Conservation (phyloP, 2,888 invertebrate species). For the Ischnura elegans region DNA sequence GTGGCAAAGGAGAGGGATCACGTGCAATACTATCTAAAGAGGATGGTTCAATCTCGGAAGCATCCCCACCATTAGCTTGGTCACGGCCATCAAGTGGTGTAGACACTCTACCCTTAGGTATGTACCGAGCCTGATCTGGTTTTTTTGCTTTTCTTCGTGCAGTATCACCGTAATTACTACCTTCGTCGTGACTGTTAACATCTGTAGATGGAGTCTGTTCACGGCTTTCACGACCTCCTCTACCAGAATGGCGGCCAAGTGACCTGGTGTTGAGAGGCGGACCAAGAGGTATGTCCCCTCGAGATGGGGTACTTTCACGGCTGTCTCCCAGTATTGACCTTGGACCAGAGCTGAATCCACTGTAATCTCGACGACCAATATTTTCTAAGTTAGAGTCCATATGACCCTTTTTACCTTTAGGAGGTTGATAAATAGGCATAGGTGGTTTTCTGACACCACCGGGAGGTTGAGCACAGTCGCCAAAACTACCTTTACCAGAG, state of each 20-base stretch:
- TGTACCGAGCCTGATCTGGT: slow-evolving; percentile 81
- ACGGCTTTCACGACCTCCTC: slow-evolving; percentile 61
- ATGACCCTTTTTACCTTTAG: slow-evolving; percentile 53
- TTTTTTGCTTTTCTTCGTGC: slow-evolving; percentile 77
- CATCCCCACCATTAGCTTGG: slow-evolving; percentile 71
- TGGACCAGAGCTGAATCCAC: slow-evolving; percentile 55
- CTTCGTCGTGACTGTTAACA: slow-evolving; percentile 72
- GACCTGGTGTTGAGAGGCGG: slow-evolving; percentile 43
- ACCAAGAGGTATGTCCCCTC: slow-evolving; percentile 60
- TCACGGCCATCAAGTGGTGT: slow-evolving; percentile 75
- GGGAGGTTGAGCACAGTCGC: slow-evolving; percentile 45
- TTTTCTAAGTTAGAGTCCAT: slow-evolving; percentile 45
- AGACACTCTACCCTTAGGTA: slow-evolving; percentile 79
- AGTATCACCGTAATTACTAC: slow-evolving; percentile 73
- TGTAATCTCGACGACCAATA: slow-evolving; percentile 49
- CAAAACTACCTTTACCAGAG: slow-evolving; percentile 23
- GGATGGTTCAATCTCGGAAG: slow-evolving; percentile 72
- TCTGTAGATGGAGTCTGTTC: slow-evolving; percentile 70
- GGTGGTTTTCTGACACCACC: slow-evolving; percentile 67
- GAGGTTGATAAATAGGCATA: slow-evolving; percentile 68
- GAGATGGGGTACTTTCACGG: slow-evolving; percentile 68
- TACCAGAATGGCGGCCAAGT: slow-evolving; percentile 38
- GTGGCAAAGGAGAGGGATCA: slow-evolving; percentile 75
- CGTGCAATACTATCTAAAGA: slow-evolving; percentile 74
- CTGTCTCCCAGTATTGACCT: slow-evolving; percentile 67